Evolutionary conservation across 2,888 invertebrate species (phyloP).

Genomic region (Cataglyphis rosenhaueri): DNA sequence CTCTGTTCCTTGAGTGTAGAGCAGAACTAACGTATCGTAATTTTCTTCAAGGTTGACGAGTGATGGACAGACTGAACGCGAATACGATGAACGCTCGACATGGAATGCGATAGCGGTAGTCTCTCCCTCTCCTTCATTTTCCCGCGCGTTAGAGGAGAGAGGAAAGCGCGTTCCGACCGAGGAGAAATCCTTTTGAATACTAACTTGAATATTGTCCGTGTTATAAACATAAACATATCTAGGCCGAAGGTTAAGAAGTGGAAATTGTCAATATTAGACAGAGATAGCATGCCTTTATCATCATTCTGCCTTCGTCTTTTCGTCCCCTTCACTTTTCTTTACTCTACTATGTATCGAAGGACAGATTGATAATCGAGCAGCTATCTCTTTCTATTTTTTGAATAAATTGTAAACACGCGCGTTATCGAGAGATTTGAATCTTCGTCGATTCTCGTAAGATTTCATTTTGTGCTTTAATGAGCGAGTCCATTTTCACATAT

Average conservation of each 20-base stretch:
- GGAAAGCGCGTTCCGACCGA: neutral
- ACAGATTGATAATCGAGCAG: too few relatives aligned
- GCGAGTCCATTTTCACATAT: neutral
- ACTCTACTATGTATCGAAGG: too few relatives aligned
- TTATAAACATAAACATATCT: neutral
- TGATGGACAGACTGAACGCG: neutral
- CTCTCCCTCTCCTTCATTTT: neutral
- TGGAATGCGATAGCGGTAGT: neutral
- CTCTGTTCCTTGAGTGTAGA: neutral
- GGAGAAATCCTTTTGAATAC: neutral
- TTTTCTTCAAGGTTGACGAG: neutral
- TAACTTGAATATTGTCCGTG: neutral
- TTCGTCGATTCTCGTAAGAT: conserved; percentile 1
- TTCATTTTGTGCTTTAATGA: neutral
- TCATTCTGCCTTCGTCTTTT: too few relatives aligned
- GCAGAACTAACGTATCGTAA: neutral
- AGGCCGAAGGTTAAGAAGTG: too few relatives aligned
- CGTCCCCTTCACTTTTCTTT: too few relatives aligned
- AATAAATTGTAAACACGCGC: conserved; percentile 21
- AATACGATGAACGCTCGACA: conserved; percentile 6
- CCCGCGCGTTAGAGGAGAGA: too few relatives aligned
- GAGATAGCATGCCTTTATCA: too few relatives aligned
- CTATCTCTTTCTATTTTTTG: too few relatives aligned
- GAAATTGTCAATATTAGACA: too few relatives aligned
- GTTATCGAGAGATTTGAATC: conserved; percentile 54